Evolutionary conservation across 2,888 invertebrate species (phyloP), one percentile per base, ranked within the genome.

Genomic region (Molanna angustata): DNA sequence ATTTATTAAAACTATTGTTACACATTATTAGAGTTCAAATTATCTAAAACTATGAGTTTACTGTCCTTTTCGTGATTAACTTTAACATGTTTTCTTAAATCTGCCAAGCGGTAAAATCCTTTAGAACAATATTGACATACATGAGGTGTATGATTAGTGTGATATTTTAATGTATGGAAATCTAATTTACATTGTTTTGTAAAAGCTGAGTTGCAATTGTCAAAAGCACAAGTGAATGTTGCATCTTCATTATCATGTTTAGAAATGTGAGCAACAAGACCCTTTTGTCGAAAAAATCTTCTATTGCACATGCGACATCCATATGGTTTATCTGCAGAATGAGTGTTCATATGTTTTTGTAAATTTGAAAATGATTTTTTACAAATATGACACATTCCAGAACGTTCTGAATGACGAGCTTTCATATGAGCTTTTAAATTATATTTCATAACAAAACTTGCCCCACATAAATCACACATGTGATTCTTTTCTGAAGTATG

Each of bases 341-440:
- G 82, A 55, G 76, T 76, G 1, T 76, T 66, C 77, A 79, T 77
- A 58, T 82, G 82, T 1, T 72, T 74, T 43, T 73, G 74, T 17
- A 82, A 61, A 62, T 82, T 76, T 0, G 80, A 70, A 60, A 77
- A 80, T 4, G 74, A 72, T 37, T 37, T 46, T 19, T 53, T 53
- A 27, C 39, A 53, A 17, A 49, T 37, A 0, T 64, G 65, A 61
- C 82, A 82, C 3, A 73, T 67, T 0, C 80, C 80, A 0, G 82
- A 80, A 47, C 72, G 70, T 53, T 80, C 80, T 0, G 81, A 81
- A 52, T 82, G 53, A n/a, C 32, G 33, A 4, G 48, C 44, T 32
- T 35, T 43, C 43, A 53, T 53, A 27, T 53, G 53, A 39, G 48
- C 43, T 60, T 72, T 77, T 6, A 82, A 63, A 54, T 80, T 80